These are phyloP conservation scores for Parauchenoglanis punctatus DNA, from an alignment of 2,797 vertebrate genomes.

Conservation along the genomic window DNA sequence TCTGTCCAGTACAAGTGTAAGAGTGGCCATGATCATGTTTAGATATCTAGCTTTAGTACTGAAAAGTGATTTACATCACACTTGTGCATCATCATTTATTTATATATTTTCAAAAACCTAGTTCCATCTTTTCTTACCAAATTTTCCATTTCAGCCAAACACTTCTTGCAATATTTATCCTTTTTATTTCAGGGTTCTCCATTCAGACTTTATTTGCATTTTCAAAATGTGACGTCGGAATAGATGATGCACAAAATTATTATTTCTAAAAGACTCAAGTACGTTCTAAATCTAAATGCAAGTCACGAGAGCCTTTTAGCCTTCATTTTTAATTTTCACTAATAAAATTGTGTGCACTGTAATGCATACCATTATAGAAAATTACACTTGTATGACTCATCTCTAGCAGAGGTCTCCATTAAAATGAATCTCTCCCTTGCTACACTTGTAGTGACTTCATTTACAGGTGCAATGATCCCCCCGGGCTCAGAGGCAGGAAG, in stretches of 20 bases:
- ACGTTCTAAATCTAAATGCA: background rate
- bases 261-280: background rate
- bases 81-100: too few relatives aligned
- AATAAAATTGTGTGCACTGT: background rate
- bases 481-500: background rate
- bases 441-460: constrained; percentile 9
- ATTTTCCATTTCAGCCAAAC: background rate
- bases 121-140: too few relatives aligned
- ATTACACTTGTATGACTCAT: background rate
- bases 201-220: background rate
- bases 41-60: background rate
- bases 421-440: background rate
- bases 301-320: background rate
- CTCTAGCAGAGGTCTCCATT: background rate
- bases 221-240: background rate
- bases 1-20: background rate
- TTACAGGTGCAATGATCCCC: constrained; percentile 8
- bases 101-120: too few relatives aligned
- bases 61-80: background rate
- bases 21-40: background rate
- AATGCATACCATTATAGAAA: background rate
- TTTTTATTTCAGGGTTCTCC: background rate
- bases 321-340: background rate
- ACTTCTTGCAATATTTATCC: background rate
- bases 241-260: background rate